Evolutionary conservation across 2,888 invertebrate species (phyloP).

Genomic region (Portevinia maculata): DNA sequence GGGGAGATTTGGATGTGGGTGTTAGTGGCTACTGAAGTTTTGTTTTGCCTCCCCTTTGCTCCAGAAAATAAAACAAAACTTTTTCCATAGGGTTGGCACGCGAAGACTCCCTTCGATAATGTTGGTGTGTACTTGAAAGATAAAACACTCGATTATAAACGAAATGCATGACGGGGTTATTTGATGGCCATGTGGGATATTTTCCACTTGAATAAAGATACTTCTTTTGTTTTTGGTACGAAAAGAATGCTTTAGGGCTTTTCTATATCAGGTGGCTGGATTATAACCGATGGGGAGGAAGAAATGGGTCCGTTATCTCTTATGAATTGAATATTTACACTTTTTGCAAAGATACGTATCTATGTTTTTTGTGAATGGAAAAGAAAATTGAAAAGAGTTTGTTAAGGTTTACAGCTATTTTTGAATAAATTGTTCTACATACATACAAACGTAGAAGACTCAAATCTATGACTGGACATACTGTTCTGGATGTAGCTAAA

Average conservation of each 20-base stretch:
- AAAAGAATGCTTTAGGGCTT: slow-evolving; percentile 6
- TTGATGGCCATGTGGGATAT: slow-evolving; percentile 58
- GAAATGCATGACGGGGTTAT: slow-evolving; percentile 57
- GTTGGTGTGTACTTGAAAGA: slow-evolving; percentile 39
- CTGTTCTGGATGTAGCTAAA: too few species aligned
- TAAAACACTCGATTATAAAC: slow-evolving; percentile 46
- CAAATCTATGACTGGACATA: too few species aligned
- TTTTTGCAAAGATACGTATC: slow-evolving; percentile 4
- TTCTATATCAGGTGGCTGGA: slow-evolving; percentile 18
- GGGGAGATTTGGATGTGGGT: not conserved
- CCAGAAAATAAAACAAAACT: slow-evolving; percentile 30
- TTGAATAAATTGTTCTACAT: too few species aligned
- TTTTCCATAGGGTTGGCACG: slow-evolving; percentile 18
- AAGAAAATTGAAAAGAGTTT: slow-evolving; percentile 3
- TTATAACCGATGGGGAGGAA: not conserved
- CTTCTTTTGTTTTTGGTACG: slow-evolving; percentile 20
- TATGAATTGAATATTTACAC: slow-evolving; percentile 17
- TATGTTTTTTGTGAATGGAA: not conserved
- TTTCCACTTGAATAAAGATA: slow-evolving; percentile 64
- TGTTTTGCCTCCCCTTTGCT: slow-evolving; percentile 22
- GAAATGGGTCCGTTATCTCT: slow-evolving; percentile 19
- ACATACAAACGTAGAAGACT: too few species aligned
- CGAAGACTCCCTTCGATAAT: slow-evolving; percentile 21
- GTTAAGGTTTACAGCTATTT: too few species aligned
- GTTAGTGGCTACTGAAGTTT: not conserved